Percentiles rank a stretch among this genome's conserved stretches.
Conservation (phyloP, 2,113 vertebrate genomes). For the Sander vitreus region DNA sequence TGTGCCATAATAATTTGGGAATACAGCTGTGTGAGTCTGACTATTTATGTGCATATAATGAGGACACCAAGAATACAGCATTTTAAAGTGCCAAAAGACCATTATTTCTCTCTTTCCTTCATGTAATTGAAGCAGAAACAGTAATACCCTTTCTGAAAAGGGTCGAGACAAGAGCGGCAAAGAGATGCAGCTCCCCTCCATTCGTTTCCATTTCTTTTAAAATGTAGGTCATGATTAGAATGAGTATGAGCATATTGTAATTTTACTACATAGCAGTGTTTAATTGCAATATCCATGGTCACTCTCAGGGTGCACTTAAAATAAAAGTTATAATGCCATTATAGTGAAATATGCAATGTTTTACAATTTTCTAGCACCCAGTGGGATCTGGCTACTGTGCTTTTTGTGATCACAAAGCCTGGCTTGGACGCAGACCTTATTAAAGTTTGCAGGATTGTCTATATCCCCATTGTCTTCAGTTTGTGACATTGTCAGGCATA, state of each 20-base stretch:
- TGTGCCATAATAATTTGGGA: slow-evolving; percentile 48
- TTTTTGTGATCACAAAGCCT: slow-evolving; percentile 42
- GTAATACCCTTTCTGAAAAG: slow-evolving; percentile 19
- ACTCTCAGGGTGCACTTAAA: slow-evolving; percentile 7
- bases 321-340: slow-evolving; percentile 9
- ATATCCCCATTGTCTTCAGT: slow-evolving; percentile 17
- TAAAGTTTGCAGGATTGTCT: slow-evolving; percentile 26
- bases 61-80: slow-evolving; percentile 50
- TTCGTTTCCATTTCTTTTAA: slow-evolving; percentile 19
- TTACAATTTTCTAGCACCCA: slow-evolving; percentile 16
- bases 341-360: slow-evolving; percentile 5
- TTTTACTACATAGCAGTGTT: slow-evolving; percentile 24
- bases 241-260: slow-evolving; percentile 23
- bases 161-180: slow-evolving; percentile 5
- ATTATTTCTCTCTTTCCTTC: slow-evolving; percentile 29
- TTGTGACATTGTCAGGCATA: slow-evolving; percentile 15
- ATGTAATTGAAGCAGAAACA: slow-evolving; percentile 35
- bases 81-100: slow-evolving; percentile 44
- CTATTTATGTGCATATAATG: slow-evolving; percentile 66
- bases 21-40: slow-evolving; percentile 47
- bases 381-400: slow-evolving; percentile 15
- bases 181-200: background rate
- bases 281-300: slow-evolving; percentile 34
- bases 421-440: slow-evolving; percentile 25
- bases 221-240: slow-evolving; percentile 40